Evolutionary conservation across 2,888 invertebrate genomes (phyloP), one percentile per base, ranked within the genome.

Genomic region (Cancer borealis): DNA sequence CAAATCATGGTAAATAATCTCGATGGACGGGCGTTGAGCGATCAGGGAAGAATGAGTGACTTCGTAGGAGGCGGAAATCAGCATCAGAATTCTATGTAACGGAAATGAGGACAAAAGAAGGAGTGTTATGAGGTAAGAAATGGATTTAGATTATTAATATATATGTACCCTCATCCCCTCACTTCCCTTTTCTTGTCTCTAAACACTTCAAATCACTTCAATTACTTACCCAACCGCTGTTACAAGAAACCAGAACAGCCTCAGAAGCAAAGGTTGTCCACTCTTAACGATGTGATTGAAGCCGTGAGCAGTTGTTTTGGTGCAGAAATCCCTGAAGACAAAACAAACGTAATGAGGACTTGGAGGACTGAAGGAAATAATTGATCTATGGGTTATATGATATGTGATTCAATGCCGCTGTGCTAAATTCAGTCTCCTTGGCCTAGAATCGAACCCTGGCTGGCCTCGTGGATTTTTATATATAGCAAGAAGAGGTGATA

Each of bases 291-390:
- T 49, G 79, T 95, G 95, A 39, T 73, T 93, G 92, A 95, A 95
- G 60, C 95, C 95, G 47, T 95, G 95, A 6, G 95, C 95, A 39
- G 95, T 95, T 17, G 95, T 95, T 87, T 92, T 93, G 21, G 60
- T 45, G 88, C 95, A 95, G 92, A 95, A 95, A 26, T 95, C 93
- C 39, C 95, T 93, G 95, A 0, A 5, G 54, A 30, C 3, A 45
- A 60, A 60, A 14, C 30, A 10, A 12, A 39, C n/a, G 88, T 0
- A 30, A 39, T 39, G 2, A 39, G 39, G 39, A 39, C 39, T 39
- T 39, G 39, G 39, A 39, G 39, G 39, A 39, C 39, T 39, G 39
- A 39, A 2, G 2, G 39, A 39, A 39, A 39, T 39, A 39, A 39
- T 39, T 39, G 39, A 39, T 39, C 0, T 39, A 39, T 39, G 39